These are phyloP conservation scores for Philypnodon macrostomus DNA, from an alignment of 2,797 vertebrate genomes.

Conservation along the genomic window DNA sequence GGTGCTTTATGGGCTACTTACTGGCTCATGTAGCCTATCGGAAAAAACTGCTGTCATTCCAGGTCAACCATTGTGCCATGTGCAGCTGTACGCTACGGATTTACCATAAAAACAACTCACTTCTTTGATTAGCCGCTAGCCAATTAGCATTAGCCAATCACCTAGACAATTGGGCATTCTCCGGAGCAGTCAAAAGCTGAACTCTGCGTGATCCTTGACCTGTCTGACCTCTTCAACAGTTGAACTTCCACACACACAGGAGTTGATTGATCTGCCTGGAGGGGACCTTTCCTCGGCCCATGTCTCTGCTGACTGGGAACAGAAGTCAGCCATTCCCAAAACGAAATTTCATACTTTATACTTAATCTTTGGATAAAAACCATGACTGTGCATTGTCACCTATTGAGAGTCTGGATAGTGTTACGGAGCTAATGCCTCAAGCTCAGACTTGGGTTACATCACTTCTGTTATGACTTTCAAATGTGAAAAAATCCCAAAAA, in stretches of 20 bases:
- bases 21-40: slow-evolving; percentile 70
- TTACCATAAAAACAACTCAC: slow-evolving; percentile 19
- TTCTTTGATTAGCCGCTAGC: slow-evolving; percentile 6
- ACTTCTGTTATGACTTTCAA: background rate
- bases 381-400: slow-evolving; percentile 9
- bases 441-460: background rate
- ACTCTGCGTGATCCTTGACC: slow-evolving; percentile 62
- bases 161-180: slow-evolving; percentile 32
- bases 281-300: slow-evolving; percentile 21
- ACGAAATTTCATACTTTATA: slow-evolving; percentile 35
- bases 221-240: slow-evolving; percentile 61
- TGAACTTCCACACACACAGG: slow-evolving; percentile 53
- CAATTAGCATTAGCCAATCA: slow-evolving; percentile 18
- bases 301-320: slow-evolving; percentile 35
- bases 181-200: slow-evolving; percentile 41
- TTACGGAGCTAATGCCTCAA: slow-evolving; percentile 9
- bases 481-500: background rate
- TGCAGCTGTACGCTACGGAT: slow-evolving; percentile 41
- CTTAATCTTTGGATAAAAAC: slow-evolving; percentile 8
- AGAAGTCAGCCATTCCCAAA: slow-evolving; percentile 34
- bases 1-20: slow-evolving; percentile 65
- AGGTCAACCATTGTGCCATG: slow-evolving; percentile 58
- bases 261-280: slow-evolving; percentile 56
- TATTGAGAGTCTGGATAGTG: background rate
- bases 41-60: slow-evolving; percentile 57